phyloP scores from a whole-genome alignment of 2,797 vertebrate genomes.

The Phalloptychus januarius region DNA sequence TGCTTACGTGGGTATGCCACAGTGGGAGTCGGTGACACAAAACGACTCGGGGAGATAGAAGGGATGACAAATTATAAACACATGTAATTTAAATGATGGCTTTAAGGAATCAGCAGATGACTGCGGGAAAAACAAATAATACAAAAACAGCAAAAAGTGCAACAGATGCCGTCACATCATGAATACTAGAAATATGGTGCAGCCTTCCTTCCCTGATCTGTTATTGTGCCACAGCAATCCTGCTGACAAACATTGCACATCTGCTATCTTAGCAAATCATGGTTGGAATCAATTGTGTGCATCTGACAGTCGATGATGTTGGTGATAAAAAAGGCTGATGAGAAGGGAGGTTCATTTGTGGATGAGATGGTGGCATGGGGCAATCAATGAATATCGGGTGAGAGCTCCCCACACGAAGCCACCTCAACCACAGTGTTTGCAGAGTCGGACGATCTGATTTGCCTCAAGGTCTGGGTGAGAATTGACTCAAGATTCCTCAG shows the following conservation, averaged over 20 bases:
- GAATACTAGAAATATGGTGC: conserved; percentile 23
- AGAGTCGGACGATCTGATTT: conserved; percentile 67
- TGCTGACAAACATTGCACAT: conserved; percentile 24
- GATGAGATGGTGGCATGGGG: conserved; percentile 39
- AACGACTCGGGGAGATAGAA: conserved; percentile 49
- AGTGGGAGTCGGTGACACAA: conserved; percentile 69
- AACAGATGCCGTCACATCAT: conserved; percentile 23
- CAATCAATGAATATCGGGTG: conserved; percentile 44
- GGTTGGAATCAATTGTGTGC: conserved; percentile 33
- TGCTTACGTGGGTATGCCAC: conserved; percentile 63
- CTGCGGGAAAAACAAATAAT: conserved; percentile 69
- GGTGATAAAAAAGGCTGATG: conserved; percentile 22
- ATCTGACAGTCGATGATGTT: conserved; percentile 39
- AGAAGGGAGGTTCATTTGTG: conserved; percentile 42
- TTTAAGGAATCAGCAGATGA: conserved; percentile 52
- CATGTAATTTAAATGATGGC: conserved; percentile 72
- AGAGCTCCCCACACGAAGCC: conserved; percentile 25
- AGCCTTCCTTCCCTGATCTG: conserved; percentile 16
- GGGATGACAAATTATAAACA: conserved; percentile 77
- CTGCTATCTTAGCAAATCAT: conserved; percentile 33
- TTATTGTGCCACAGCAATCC: conserved; percentile 21
- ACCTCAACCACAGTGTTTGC: conserved; percentile 62
- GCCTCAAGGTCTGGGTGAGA: conserved; percentile 53
- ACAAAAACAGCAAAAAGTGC: conserved; percentile 43
- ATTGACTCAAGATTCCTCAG: conserved; percentile 57